Evolutionary conservation across 2,797 vertebrate species (phyloP), one percentile per base, ranked within the genome.

Genomic region (Salarias fasciatus): DNA sequence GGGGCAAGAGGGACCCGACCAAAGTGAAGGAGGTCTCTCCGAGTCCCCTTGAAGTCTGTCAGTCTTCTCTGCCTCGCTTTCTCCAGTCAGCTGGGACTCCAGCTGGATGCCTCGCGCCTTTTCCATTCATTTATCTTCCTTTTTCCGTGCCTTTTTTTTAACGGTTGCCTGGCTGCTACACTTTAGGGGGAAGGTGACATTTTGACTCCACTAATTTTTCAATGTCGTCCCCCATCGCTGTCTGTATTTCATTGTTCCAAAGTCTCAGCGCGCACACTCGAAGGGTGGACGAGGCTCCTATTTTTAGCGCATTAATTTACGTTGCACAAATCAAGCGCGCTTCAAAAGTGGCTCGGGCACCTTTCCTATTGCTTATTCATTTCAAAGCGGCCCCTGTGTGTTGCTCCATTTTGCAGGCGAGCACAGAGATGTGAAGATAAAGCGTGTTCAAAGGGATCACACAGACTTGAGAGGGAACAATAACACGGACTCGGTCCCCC

Each of bases 371-470:
- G 63, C 75, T 81, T 75, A 84, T 86, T 83, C 50, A 69, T 79
- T 77, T 86, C 83, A 85, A 72, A 86, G 82, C 57, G 57, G 77
- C 61, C 66, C 72, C 14, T 31, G 63, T 69, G 72, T 77, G 67
- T 72, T 77, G 72, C 77, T 78, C 74, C 48, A 55, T 79, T 86
- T 86, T 9, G 72, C 78, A 60, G 75, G 54, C 56, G 11, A 72
- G 67, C 30, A 28, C 59, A 63, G 65, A 86, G 82, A 87, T 86
- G 72, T 65, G 75, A 53, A 72, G 86, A 90, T 88, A 84, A 82
- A 58, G 70, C n/a, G 45, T 62, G 82, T 90, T 90, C 80, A 89
- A 85, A 89, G 84, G 79, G 68, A 71, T 10, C 60, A 64, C 46
- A 11, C 69, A 82, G 73, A 89, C 84, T 84, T 88, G 59, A 82